Evolutionary conservation across 1,140 invertebrate species (phyloP), one percentile per base, ranked within the genome.

Genomic region (Teleopsis dalmanni): DNA sequence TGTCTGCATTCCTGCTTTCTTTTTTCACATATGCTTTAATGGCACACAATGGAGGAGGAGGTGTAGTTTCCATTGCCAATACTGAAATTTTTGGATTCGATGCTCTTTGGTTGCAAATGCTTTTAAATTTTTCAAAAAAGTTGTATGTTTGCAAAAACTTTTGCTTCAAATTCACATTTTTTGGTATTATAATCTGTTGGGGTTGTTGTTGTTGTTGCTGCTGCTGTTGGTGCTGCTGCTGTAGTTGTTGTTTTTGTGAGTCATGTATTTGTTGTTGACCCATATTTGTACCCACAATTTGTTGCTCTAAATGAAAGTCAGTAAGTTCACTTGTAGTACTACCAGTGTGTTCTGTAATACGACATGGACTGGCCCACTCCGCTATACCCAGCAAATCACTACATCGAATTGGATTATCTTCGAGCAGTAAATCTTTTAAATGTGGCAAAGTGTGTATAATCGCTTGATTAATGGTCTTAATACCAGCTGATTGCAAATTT

Each of bases 351-450:
- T 44, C 40, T 11, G 36, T 48, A 16, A 37, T 48, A 8, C 62
- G 57, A 44, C 66, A 70, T 0, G 66, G 62, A 52, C 60, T 69
- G 3, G 66, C 66, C 66, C 66, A 70, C 41, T 70, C 66, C 50
- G 66, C 67, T 37, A 70, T 66, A 40, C 50, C 57, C 38, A 70
- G 45, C 36, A 70, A 43, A 52, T 70, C 67, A 21, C 60, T 58
- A 53, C 67, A 70, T 21, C 59, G 59, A 22, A 70, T 58, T n/a
- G 67, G 67, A 54, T 70, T 70, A 33, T 64, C 62, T 45, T 70
- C 66, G 25, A 70, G 52, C n/a, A 68, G 41, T 31, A 70, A 50
- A 52, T 70, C 67, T 21, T 61, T 51, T 14, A 70, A 42, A 38
- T 61, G 56, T 3, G 67, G 66, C 51, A 67, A 46, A 6, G 60